Base-by-base conservation (phyloP, 2,797 vertebrate species). In the Agapornis canus region DNA sequence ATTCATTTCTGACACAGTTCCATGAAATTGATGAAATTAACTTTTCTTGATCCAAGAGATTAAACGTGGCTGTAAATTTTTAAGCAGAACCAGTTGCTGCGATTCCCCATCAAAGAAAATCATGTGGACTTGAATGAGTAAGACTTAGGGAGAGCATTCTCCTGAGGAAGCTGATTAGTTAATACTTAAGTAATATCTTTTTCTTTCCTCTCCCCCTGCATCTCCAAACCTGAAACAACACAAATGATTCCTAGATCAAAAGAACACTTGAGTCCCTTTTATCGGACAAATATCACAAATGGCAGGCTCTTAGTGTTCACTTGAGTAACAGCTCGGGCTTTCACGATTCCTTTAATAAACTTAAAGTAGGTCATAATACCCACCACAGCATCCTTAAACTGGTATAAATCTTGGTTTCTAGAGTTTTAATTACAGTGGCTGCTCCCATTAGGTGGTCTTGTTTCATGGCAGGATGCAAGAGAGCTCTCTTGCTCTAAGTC, bases 341-440 rank as follows among this genome's bases (percentile, higher is more conserved):
- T 87, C 79, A 65, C 13, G 1, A 73, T 93, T 91, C 75, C 61
- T 90, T 91, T 94, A 96, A 85, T 94, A 91, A 95, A 94, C 81
- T 66, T 92, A 52, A 96, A 97, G 84, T 94, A 89, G 70, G 76
- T 91, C 94, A 85, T 75, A 77, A 81, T 91, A 81, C 86, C 75
- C 82, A 92, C 89, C 77, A 78, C 92, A 85, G 66, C 89, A 52
- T 97, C 64, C 45, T 95, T 94, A 93, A 96, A 92, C 90, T 77
- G 87, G 88, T 77, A 49, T 89, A 94, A 96, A 92, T 91, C 91
- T 85, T 82, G 79, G 91, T 89, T 95, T 91, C 71, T 71, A 80
- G 89, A 78, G 76, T 94, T 96, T 96, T 96, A 97, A 96, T 96
- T 97, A 96, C 91, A 88, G 76, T 71, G 56, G 82, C 89, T 95